Evolutionary conservation across 2,113 vertebrate species (phyloP).

Genomic region (Microcebus griseorufus): DNA sequence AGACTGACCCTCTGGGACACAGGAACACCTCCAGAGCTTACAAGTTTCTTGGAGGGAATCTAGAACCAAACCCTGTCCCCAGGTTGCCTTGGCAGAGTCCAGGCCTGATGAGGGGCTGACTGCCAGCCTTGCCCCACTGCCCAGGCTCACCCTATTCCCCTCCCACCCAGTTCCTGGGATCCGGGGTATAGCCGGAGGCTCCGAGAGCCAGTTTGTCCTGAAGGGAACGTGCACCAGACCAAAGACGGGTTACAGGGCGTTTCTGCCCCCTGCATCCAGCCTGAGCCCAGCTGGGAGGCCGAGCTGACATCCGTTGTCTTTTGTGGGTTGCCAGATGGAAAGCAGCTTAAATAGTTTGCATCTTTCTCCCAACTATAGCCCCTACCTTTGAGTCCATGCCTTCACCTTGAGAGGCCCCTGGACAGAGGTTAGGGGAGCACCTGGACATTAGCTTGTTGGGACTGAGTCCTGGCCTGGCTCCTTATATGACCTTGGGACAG

Average conservation of each 20-base stretch:
- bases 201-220: not conserved
- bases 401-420: not conserved
- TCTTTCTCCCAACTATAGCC: not conserved
- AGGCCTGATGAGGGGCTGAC: not conserved
- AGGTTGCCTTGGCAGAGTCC: too few species aligned
- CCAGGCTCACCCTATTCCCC: not conserved
- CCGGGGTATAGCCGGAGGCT: not conserved
- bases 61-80: not conserved
- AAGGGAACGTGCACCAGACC: not conserved
- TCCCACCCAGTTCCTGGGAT: not conserved
- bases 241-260: not conserved
- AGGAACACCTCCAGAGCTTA: not conserved
- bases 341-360: not conserved
- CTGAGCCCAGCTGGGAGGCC: not conserved
- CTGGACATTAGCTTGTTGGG: not conserved
- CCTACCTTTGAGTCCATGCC: not conserved
- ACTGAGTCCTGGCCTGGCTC: not conserved
- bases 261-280: too few species aligned
- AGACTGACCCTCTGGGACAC: not conserved
- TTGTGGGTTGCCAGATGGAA: not conserved
- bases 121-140: not conserved
- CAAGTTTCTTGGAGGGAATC: not conserved
- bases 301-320: too few species aligned
- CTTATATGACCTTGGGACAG: not conserved
- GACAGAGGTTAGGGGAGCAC: not conserved